phyloP scores from a whole-genome alignment of 1,140 invertebrate species.

The Drosophila subobscura region DNA sequence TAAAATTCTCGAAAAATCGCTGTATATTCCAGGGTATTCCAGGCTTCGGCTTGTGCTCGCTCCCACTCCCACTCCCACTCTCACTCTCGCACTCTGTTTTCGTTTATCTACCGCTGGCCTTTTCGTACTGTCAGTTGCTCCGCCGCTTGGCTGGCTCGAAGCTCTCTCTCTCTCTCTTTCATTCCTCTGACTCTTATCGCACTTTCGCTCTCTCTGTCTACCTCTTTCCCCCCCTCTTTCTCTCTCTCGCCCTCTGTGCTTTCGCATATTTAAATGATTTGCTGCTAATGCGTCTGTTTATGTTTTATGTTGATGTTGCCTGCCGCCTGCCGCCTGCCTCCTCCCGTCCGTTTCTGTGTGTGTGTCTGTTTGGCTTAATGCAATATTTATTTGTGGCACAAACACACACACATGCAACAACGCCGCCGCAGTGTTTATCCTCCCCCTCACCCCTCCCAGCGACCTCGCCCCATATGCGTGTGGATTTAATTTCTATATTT shows the following conservation, averaged over 20 bases:
- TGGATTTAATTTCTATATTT: conserved; percentile 76
- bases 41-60: not conserved
- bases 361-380: conserved; percentile 71
- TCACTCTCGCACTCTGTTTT: not conserved
- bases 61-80: no score
- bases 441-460: not conserved
- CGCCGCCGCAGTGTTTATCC: conserved; percentile 59
- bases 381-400: conserved; percentile 77
- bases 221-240: no score
- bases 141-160: conserved; percentile 34
- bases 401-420: conserved; percentile 24
- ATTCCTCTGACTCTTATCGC: not conserved
- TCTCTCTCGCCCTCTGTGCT: not conserved
- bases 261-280: conserved; percentile 78
- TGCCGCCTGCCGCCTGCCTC: no score
- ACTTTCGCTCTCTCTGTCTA: not conserved
- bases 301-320: conserved; percentile 75
- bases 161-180: not conserved
- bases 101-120: conserved; percentile 22
- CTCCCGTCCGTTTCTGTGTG: conserved; percentile 47
- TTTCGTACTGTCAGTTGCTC: conserved; percentile 62
- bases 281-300: conserved; percentile 79
- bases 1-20: no score
- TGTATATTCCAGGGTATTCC: no score
- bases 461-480: conserved; percentile 37